A percentile compares a stretch with the other conserved stretches of the same genome.
phyloP scores from a whole-genome alignment of 2,113 vertebrate species.

The Macquaria australasica region DNA sequence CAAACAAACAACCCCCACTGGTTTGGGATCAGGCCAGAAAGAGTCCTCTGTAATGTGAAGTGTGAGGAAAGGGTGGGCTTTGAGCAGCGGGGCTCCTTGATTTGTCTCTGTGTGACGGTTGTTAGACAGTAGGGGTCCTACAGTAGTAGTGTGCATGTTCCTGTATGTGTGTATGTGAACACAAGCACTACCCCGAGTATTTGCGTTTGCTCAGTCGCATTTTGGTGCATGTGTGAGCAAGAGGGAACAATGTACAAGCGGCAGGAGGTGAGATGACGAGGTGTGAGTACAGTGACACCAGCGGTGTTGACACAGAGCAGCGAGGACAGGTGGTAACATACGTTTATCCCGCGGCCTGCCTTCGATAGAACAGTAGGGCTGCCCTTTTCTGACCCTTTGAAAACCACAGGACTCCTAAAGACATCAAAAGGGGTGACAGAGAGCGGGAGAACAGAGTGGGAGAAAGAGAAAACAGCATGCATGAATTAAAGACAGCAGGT shows the following conservation, averaged over 20 bases:
- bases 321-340: conserved; percentile 73
- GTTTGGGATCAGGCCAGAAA: conserved; percentile 39
- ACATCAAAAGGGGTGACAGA: conserved; percentile 74
- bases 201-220: conserved; percentile 47
- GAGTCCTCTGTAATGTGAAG: conserved; percentile 59
- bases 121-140: conserved; percentile 68
- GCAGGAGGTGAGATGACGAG: conserved; percentile 43
- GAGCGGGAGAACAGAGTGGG: conserved; percentile 56
- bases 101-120: conserved; percentile 67
- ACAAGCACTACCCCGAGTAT: not conserved
- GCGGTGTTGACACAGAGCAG: conserved; percentile 73
- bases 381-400: conserved; percentile 78
- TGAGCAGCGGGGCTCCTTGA: conserved; percentile 66
- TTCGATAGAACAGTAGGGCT: conserved; percentile 67
- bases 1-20: conserved; percentile 63
- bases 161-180: conserved; percentile 38
- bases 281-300: conserved; percentile 68
- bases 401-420: conserved; percentile 64
- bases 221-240: conserved; percentile 28
- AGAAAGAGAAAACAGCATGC: conserved; percentile 70
- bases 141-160: conserved; percentile 20
- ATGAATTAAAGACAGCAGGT: conserved; percentile 78
- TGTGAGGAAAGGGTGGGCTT: conserved; percentile 71
- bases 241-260: conserved; percentile 44
- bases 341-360: conserved; percentile 56